Conservation (phyloP, 2,113 vertebrate species). For the Syngnathus typhle region DNA sequence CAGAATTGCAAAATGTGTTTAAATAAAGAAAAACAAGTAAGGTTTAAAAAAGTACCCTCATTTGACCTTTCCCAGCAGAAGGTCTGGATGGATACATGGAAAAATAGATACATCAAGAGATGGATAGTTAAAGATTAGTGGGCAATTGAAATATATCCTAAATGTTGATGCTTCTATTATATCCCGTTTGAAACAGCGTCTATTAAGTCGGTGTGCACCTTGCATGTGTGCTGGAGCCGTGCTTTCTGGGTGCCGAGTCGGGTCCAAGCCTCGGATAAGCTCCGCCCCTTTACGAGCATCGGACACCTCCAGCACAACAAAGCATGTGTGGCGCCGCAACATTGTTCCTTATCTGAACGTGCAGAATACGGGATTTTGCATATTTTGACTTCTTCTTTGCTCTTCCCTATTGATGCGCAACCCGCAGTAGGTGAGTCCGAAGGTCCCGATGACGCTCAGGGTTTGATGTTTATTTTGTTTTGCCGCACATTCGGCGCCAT, state of each 20-base stretch:
- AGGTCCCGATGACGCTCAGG: background rate
- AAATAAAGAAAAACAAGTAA: background rate
- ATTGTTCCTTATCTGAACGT: constrained; percentile 41
- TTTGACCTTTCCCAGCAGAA: background rate
- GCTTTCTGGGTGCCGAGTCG: background rate
- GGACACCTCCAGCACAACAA: constrained; percentile 64
- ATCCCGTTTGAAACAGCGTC: background rate
- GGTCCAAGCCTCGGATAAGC: constrained; percentile 31
- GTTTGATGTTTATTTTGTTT: constrained; percentile 61
- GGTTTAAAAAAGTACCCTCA: background rate
- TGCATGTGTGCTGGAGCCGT: background rate
- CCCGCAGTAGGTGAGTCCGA: constrained; percentile 59
- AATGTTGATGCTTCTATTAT: background rate
- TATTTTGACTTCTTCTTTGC: constrained; percentile 17
- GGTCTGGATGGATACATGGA: background rate
- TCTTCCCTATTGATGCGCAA: constrained; percentile 40
- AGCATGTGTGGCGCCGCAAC: constrained; percentile 59
- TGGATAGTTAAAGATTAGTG: background rate
- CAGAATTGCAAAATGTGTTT: background rate
- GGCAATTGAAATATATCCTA: background rate
- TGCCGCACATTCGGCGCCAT: constrained; percentile 68
- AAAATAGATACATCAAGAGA: background rate
- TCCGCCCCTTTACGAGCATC: constrained; percentile 70
- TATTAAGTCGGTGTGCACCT: constrained; percentile 12
- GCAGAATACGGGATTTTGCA: constrained; percentile 35